Evolutionary conservation across 2,888 invertebrate genomes (phyloP).

Genomic region (Latheticus oryzae): DNA sequence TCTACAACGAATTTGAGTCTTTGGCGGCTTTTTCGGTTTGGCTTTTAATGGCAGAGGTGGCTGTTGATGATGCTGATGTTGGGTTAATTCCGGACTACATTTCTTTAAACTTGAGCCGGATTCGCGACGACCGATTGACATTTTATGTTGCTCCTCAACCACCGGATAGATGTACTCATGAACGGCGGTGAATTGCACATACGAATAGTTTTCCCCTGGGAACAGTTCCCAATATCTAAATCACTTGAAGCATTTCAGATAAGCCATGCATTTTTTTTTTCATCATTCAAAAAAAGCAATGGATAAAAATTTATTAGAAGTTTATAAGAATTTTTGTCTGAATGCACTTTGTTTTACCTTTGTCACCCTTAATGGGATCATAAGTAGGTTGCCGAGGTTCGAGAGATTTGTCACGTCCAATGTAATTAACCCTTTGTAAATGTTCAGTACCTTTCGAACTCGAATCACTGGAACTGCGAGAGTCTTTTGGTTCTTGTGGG

Average conservation of each 20-base stretch:
- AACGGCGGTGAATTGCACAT: conserved; percentile 83
- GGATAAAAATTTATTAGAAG: too few relatives aligned
- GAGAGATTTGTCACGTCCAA: conserved; percentile 64
- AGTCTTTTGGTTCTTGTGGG: conserved; percentile 82
- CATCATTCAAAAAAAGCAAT: too few relatives aligned
- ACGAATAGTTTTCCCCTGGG: conserved; percentile 79
- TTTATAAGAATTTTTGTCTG: too few relatives aligned
- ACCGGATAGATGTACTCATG: conserved; percentile 92
- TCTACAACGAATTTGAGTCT: conserved; percentile 67
- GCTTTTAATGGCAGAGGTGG: conserved; percentile 53
- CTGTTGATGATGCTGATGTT: conserved; percentile 47
- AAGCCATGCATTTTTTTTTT: too few relatives aligned
- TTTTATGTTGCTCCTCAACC: conserved; percentile 67
- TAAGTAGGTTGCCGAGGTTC: conserved; percentile 60
- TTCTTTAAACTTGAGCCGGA: conserved; percentile 76
- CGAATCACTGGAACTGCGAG: conserved; percentile 79
- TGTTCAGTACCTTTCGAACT: conserved; percentile 66
- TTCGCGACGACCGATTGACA: conserved; percentile 61
- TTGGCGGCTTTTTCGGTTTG: conserved; percentile 45
- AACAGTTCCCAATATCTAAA: too few relatives aligned
- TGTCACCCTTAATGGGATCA: conserved; percentile 58
- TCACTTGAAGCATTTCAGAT: too few relatives aligned
- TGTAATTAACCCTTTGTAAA: conserved; percentile 73
- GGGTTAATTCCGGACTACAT: conserved; percentile 61
- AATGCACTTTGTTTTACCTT: too few relatives aligned